Percentiles rank a stretch among this genome's conserved stretches.
phyloP scores from a whole-genome alignment of 1,140 invertebrate species.

The Metaphire vulgaris region DNA sequence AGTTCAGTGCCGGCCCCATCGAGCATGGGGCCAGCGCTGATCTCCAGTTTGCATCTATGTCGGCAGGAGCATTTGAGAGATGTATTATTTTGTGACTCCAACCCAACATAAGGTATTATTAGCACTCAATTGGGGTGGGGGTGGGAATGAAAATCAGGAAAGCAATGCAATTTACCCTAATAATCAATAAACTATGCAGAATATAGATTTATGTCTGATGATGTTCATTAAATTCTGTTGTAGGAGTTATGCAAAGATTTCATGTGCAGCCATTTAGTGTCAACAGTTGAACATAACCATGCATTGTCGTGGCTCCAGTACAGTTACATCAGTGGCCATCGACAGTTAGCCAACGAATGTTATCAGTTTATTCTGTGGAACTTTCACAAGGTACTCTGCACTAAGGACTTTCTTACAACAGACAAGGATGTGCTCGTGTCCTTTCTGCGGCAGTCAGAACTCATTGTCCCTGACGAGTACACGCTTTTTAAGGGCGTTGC shows the following conservation, averaged over 20 bases:
- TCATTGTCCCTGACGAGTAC: conserved; percentile 85
- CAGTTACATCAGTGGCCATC: conserved; percentile 71
- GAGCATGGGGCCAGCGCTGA: too few relatives aligned
- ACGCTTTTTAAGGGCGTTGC: conserved; percentile 69
- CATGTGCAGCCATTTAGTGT: conserved; percentile 78
- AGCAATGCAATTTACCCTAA: too few relatives aligned
- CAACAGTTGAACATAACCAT: conserved; percentile 69
- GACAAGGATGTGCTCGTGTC: conserved; percentile 71
- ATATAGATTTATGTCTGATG: too few relatives aligned
- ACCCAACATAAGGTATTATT: too few relatives aligned
- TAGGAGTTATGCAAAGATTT: conserved; percentile 69
- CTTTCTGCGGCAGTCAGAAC: conserved; percentile 72
- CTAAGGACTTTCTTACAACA: conserved; percentile 72
- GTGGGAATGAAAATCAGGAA: too few relatives aligned
- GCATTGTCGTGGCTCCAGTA: conserved; percentile 86
- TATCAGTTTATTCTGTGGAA: conserved; percentile 87
- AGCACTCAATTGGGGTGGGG: too few relatives aligned
- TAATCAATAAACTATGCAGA: too few relatives aligned
- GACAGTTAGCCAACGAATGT: conserved; percentile 67
- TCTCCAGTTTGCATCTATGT: too few relatives aligned
- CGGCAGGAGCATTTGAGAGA: too few relatives aligned
- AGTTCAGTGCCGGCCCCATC: too few relatives aligned
- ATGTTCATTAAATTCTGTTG: too few relatives aligned
- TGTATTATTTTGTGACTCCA: too few relatives aligned
- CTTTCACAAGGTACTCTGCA: conserved; percentile 59